phyloP scores from a whole-genome alignment of 64 coral and sea anemone genomes.

The Stylophora pistillata region DNA sequence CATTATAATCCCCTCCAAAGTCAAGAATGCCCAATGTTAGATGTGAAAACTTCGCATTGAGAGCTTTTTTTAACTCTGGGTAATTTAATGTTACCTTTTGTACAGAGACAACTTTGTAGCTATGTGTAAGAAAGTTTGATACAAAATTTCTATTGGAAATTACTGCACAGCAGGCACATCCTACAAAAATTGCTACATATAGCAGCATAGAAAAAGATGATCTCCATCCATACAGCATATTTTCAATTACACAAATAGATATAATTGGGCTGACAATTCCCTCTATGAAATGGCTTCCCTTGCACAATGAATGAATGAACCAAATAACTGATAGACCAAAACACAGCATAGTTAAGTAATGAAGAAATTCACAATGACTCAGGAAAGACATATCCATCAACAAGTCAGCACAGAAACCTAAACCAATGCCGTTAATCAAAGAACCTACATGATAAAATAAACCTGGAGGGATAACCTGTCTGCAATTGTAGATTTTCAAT shows the following conservation, averaged over 20 bases:
- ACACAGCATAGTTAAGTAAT: not conserved
- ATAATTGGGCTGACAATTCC: too few relatives aligned
- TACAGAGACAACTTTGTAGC: not conserved
- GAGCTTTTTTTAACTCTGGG: conserved; percentile 18
- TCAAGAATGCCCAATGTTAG: conserved; percentile 66
- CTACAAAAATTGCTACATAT: not conserved
- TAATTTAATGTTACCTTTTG: conserved; percentile 18
- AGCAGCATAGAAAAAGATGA: not conserved
- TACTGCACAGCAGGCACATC: not conserved
- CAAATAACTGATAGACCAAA: not conserved
- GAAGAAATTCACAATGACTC: not conserved
- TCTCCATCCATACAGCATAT: not conserved
- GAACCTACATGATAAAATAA: not conserved
- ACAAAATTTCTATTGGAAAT: too few relatives aligned
- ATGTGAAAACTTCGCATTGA: not conserved
- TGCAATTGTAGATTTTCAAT: not conserved
- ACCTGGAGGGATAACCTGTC: not conserved
- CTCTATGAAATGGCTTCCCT: not conserved
- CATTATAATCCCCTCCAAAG: conserved; percentile 65
- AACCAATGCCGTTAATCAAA: not conserved
- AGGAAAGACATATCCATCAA: too few relatives aligned
- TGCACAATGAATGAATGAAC: not conserved
- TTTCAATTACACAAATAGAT: not conserved
- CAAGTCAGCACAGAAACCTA: not conserved
- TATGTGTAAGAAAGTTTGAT: not conserved